Conservation (phyloP, 2,113 vertebrate species). For the Cyprinodon tularosa region DNA sequence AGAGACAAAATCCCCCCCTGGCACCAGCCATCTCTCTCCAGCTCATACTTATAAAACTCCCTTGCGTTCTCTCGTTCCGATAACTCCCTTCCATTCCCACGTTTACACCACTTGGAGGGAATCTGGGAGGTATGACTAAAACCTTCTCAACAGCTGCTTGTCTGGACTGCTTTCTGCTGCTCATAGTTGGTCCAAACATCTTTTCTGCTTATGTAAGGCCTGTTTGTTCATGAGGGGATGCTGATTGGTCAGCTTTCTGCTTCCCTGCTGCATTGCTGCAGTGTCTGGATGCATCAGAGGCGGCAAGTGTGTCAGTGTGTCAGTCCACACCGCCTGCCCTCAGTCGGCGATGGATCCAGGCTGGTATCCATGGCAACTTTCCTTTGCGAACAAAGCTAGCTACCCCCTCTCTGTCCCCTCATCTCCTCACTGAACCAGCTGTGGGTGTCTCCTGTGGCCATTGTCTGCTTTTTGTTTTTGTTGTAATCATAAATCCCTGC, state of each 20-base stretch:
- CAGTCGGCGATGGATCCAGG: constrained; percentile 54
- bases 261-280: constrained; percentile 61
- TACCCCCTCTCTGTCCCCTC: constrained; percentile 18
- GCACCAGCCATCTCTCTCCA: constrained; percentile 5
- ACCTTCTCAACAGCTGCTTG: background rate
- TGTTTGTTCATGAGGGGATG: background rate
- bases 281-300: constrained; percentile 48
- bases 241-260: constrained; percentile 43
- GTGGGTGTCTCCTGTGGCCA: constrained; percentile 13
- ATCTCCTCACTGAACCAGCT: constrained; percentile 7
- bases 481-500: constrained; percentile 29
- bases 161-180: background rate
- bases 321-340: constrained; percentile 50
- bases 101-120: background rate
- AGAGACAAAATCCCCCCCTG: background rate
- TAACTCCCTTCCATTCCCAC: constrained; percentile 1
- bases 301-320: constrained; percentile 61
- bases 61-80: constrained; percentile 10
- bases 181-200: background rate
- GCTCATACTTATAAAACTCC: background rate
- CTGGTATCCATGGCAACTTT: constrained; percentile 74
- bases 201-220: background rate
- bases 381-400: constrained; percentile 71
- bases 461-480: constrained; percentile 4
- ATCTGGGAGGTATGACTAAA: constrained; percentile 15